phyloP scores from a whole-genome alignment of 2,797 vertebrate species.

The Neomorphus geoffroyi region DNA sequence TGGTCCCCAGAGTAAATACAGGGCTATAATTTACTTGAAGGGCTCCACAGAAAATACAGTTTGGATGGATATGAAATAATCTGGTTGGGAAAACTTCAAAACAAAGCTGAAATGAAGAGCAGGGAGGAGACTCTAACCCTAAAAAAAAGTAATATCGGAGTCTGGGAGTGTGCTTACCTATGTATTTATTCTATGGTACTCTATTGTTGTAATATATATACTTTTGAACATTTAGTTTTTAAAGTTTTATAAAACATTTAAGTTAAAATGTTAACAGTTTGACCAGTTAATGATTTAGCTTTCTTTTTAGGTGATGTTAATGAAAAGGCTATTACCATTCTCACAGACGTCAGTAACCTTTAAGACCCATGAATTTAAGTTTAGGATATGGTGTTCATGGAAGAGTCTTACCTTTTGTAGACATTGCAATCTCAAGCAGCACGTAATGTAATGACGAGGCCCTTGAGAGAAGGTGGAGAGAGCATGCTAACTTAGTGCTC shows the following conservation, averaged over 20 bases:
- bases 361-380: background rate
- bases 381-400: background rate
- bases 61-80: background rate
- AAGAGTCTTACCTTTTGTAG: background rate
- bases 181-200: slow-evolving; percentile 62
- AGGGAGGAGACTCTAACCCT: background rate
- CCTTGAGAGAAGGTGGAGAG: background rate
- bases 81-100: background rate
- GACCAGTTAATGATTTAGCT: slow-evolving; percentile 47
- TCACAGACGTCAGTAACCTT: slow-evolving; percentile 23
- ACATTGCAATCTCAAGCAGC: background rate
- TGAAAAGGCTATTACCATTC: slow-evolving; percentile 20
- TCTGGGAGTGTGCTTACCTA: slow-evolving; percentile 24
- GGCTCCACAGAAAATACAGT: background rate
- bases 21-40: slow-evolving; percentile 19
- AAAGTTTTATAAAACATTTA: slow-evolving; percentile 42
- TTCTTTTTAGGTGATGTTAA: slow-evolving; percentile 18
- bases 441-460: background rate
- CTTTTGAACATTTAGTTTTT: slow-evolving; percentile 62
- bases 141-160: background rate
- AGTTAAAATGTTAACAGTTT: slow-evolving; percentile 50
- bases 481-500: background rate
- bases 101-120: background rate
- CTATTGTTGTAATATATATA: slow-evolving; percentile 56
- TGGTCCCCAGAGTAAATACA: slow-evolving; percentile 52